A percentile compares a stretch with the other conserved stretches of the same genome.
Evolutionary conservation across 2,797 vertebrate species (phyloP).

Genomic region (Chloroceryle amazona): DNA sequence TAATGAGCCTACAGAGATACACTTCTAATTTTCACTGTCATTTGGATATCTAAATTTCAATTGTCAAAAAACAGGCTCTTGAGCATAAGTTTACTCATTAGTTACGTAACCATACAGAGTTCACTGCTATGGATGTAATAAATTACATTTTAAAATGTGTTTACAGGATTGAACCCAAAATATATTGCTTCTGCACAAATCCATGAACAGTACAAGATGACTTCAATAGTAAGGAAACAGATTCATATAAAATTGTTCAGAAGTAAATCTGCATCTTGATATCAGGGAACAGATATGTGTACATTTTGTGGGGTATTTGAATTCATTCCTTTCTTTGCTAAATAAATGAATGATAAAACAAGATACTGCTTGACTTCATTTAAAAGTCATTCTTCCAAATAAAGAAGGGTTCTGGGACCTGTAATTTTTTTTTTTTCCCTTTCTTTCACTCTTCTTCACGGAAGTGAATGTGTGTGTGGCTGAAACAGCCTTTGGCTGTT

Average conservation of each 20-base stretch:
- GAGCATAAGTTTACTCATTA: neutral
- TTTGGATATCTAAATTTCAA: neutral
- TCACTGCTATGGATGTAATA: neutral
- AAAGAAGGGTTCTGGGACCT: constrained; percentile 28
- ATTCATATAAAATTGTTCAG: constrained; percentile 25
- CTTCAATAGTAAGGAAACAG: neutral
- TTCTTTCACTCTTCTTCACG: neutral
- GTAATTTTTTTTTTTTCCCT: neutral
- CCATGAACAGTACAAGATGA: constrained; percentile 21
- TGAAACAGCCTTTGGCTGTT: neutral
- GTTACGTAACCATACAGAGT: neutral
- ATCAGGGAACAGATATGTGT: constrained; percentile 68
- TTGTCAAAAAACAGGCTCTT: neutral
- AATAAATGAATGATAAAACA: constrained; percentile 72
- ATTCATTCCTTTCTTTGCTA: constrained; percentile 75
- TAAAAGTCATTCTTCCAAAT: constrained; percentile 52
- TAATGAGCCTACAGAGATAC: neutral
- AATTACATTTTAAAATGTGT: constrained; percentile 12
- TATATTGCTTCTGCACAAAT: constrained; percentile 61
- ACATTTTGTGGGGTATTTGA: constrained; percentile 65
- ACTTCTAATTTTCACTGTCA: neutral
- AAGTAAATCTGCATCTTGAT: constrained; percentile 58
- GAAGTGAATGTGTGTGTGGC: neutral
- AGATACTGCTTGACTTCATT: constrained; percentile 57
- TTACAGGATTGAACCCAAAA: constrained; percentile 60